A percentile compares a stretch with the other conserved stretches of the same genome.
phyloP scores from a whole-genome alignment of 2,113 vertebrate species.

The Oreochromis spilurus region DNA sequence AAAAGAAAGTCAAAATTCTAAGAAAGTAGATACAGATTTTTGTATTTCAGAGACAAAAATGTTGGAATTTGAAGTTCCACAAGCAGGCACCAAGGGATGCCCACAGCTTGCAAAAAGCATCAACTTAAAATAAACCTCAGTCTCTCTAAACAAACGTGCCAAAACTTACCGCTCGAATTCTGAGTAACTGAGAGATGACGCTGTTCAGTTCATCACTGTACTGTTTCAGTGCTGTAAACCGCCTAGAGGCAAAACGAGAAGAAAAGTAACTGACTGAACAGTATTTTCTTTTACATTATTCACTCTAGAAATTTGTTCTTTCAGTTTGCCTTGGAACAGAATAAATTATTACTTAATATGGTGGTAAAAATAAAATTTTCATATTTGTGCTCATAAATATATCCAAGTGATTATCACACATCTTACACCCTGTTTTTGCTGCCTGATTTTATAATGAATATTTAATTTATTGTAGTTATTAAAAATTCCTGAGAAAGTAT shows the following conservation, averaged over 20 bases:
- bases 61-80: not conserved
- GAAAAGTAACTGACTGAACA: not conserved
- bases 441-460: not conserved
- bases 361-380: not conserved
- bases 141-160: not conserved
- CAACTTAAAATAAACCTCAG: not conserved
- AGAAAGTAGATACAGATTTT: not conserved
- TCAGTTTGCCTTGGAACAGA: not conserved
- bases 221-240: slow-evolving; percentile 87
- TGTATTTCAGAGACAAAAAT: not conserved
- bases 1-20: not conserved
- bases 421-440: not conserved
- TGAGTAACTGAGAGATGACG: slow-evolving; percentile 85
- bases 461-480: not conserved
- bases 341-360: not conserved
- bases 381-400: not conserved
- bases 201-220: slow-evolving; percentile 90
- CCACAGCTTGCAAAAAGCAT: not conserved
- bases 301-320: not conserved
- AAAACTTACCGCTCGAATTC: slow-evolving; percentile 88
- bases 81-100: not conserved
- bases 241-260: slow-evolving; percentile 71
- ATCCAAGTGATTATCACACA: not conserved
- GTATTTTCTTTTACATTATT: not conserved
- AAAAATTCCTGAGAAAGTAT: not conserved